Percentiles rank a stretch among this genome's conserved stretches.
Evolutionary conservation across 1,140 invertebrate genomes (phyloP).

Genomic region (Kradibia gibbosae): DNA sequence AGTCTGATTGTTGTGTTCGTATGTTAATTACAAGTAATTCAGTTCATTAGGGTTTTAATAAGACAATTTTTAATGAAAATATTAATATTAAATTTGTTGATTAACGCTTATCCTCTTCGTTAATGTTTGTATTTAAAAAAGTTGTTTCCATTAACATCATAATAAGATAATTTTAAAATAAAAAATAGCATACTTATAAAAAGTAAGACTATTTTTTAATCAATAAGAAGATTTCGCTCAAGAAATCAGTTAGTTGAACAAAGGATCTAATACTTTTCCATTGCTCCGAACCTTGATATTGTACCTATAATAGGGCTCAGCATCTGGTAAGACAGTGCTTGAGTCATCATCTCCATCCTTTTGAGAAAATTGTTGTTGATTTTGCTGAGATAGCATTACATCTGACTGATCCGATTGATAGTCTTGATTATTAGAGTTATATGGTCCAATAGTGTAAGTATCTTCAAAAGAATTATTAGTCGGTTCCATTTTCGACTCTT

Average conservation of each 20-base stretch:
- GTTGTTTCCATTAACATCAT: too few relatives aligned
- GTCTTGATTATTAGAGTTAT: conserved; percentile 61
- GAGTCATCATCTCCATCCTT: conserved; percentile 63
- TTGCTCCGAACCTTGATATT: conserved; percentile 70
- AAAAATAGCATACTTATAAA: too few relatives aligned
- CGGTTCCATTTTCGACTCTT: conserved; percentile 48
- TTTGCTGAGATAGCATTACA: conserved; percentile 48
- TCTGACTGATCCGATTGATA: conserved; percentile 66
- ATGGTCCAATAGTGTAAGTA: conserved; percentile 66
- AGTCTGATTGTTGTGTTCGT: too few relatives aligned
- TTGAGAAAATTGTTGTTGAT: conserved; percentile 56
- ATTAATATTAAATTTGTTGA: too few relatives aligned
- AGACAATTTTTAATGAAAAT: too few relatives aligned
- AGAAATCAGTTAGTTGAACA: conserved; percentile 67
- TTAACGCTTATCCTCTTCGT: too few relatives aligned
- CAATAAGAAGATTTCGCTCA: too few relatives aligned
- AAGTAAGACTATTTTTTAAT: too few relatives aligned
- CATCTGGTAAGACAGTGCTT: conserved; percentile 67
- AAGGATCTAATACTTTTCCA: conserved; percentile 72
- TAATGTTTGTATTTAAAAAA: too few relatives aligned
- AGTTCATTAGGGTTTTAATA: too few relatives aligned
- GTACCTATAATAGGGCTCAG: conserved; percentile 70
- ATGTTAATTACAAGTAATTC: too few relatives aligned
- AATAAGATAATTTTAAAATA: too few relatives aligned
- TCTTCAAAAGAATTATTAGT: conserved; percentile 59